Evolutionary conservation across 2,888 invertebrate genomes (phyloP).

Genomic region (Nephrocerus scutellatus): DNA sequence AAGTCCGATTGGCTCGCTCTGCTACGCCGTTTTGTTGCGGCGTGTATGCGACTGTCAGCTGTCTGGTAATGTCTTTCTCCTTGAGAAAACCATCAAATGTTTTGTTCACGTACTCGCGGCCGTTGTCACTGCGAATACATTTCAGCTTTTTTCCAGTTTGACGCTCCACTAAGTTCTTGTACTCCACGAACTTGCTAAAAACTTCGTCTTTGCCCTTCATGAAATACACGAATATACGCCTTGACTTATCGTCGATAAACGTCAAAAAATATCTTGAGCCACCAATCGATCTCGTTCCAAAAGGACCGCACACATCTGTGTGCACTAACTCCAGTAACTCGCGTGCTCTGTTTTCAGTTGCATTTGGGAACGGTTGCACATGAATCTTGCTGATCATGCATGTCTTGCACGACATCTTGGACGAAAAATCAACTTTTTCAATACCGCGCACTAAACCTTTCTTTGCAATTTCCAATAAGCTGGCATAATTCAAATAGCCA

Average conservation of each 20-base stretch:
- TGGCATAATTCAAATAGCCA: too few relatives aligned
- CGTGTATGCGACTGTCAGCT: slow-evolving; percentile 12
- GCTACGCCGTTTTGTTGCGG: slow-evolving; percentile 13
- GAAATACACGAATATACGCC: slow-evolving; percentile 16
- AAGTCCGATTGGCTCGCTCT: slow-evolving; percentile 15
- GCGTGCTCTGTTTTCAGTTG: slow-evolving; percentile 10
- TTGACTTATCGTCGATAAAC: slow-evolving; percentile 17
- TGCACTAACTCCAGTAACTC: slow-evolving; percentile 15
- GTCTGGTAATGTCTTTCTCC: slow-evolving; percentile 10
- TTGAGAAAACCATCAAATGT: slow-evolving; percentile 10
- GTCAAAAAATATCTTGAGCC: slow-evolving; percentile 16
- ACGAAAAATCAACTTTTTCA: too few relatives aligned
- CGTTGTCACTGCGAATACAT: slow-evolving; percentile 17
- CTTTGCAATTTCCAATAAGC: too few relatives aligned
- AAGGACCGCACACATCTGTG: slow-evolving; percentile 19
- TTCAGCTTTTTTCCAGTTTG: slow-evolving; percentile 15
- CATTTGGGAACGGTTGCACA: slow-evolving; percentile 9
- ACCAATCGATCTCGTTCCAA: slow-evolving; percentile 13
- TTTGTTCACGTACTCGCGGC: slow-evolving; percentile 12
- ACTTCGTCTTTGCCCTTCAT: slow-evolving; percentile 15
- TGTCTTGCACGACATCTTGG: too few relatives aligned
- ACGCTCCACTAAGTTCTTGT: slow-evolving; percentile 14
- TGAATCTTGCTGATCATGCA: slow-evolving; percentile 14
- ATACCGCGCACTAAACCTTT: too few relatives aligned
- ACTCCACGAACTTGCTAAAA: slow-evolving; percentile 14